phyloP scores from a whole-genome alignment of 2,797 vertebrate genomes.

The Eupleurogrammus muticus region DNA sequence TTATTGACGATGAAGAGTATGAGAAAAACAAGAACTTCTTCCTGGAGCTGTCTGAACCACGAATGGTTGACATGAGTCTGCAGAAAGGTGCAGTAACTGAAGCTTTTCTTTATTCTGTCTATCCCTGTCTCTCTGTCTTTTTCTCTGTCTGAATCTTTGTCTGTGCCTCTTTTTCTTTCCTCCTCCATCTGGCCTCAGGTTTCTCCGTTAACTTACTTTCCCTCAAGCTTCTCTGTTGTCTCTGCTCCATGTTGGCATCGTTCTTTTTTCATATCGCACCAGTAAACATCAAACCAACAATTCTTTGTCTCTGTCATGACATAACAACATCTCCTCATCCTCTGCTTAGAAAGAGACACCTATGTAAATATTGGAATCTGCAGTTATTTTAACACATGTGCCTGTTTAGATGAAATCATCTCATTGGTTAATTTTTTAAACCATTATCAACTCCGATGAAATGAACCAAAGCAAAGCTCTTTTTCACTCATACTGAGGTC shows the following conservation, averaged over 20 bases:
- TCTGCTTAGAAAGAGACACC: constrained; percentile 53
- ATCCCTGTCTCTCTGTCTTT: constrained; percentile 18
- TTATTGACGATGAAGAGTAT: constrained; percentile 99
- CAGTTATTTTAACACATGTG: constrained; percentile 34
- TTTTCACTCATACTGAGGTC: constrained; percentile 24
- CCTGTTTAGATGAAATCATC: constrained; percentile 36
- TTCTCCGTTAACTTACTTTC: constrained; percentile 15
- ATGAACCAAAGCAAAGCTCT: background rate
- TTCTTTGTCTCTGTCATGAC: constrained; percentile 18
- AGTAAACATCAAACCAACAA: constrained; percentile 6
- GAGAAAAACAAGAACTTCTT: constrained; percentile 99
- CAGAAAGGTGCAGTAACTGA: constrained; percentile 97
- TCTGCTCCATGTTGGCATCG: background rate
- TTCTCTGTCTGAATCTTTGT: constrained; percentile 24
- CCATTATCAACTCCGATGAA: constrained; percentile 13
- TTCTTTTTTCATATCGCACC: constrained; percentile 28
- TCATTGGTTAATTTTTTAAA: constrained; percentile 42
- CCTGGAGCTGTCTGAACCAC: constrained; percentile 97
- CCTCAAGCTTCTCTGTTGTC: constrained; percentile 19
- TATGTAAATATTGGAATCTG: constrained; percentile 55
- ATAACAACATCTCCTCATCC: constrained; percentile 4
- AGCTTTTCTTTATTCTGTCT: constrained; percentile 82
- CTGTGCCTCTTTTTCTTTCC: background rate
- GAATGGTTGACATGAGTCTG: constrained; percentile 99
- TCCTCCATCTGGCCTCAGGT: background rate